These are phyloP conservation scores for Zelleria hepariella DNA, from an alignment of 2,888 invertebrate genomes.

Conservation along the genomic window DNA sequence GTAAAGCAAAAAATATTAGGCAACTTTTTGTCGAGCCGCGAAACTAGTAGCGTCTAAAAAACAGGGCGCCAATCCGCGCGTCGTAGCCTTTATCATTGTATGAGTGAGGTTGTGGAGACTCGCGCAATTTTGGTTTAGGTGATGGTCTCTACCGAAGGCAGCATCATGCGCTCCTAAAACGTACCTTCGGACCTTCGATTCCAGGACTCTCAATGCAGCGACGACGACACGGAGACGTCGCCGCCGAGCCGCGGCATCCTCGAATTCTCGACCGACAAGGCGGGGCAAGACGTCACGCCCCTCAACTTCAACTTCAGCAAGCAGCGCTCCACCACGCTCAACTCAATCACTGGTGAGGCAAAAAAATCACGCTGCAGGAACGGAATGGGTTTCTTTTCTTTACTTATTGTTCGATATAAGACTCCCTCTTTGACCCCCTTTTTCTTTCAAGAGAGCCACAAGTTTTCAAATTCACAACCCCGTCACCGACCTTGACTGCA, in stretches of 20 bases:
- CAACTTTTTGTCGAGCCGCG: too few relatives aligned
- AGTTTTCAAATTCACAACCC: not conserved
- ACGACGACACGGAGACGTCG: constrained; percentile 64
- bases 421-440: not conserved
- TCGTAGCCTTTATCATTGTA: too few relatives aligned
- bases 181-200: not conserved
- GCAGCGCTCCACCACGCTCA: constrained; percentile 78
- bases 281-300: constrained; percentile 89
- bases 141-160: too few relatives aligned
- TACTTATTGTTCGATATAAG: too few relatives aligned
- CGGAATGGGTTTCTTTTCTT: not conserved
- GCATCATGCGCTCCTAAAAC: too few relatives aligned
- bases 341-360: constrained; percentile 80
- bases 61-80: too few relatives aligned
- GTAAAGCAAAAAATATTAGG: too few relatives aligned
- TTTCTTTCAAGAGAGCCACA: not conserved
- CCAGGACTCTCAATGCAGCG: constrained; percentile 66
- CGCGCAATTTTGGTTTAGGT: too few relatives aligned
- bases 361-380: not conserved
- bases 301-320: constrained; percentile 85
- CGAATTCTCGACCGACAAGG: constrained; percentile 89
- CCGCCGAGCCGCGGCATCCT: constrained; percentile 78
- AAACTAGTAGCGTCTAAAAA: too few relatives aligned
- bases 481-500: not conserved
- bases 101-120: too few relatives aligned